Percentiles rank a stretch among this genome's conserved stretches.
phyloP scores from a whole-genome alignment of 2,888 invertebrate species.

The Synergus laeviventris region DNA sequence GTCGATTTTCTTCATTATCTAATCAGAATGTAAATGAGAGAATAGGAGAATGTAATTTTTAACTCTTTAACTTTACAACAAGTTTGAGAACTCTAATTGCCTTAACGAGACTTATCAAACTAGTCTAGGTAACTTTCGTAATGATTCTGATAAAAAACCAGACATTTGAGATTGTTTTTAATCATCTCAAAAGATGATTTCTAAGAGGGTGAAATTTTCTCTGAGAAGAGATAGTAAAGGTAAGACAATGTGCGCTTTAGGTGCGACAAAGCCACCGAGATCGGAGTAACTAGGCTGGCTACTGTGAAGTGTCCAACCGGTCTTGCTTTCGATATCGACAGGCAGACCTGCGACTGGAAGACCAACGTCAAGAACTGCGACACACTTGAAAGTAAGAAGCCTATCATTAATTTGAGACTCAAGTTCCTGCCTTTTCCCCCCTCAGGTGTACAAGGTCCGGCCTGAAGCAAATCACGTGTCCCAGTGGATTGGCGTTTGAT shows the following conservation, averaged over 20 bases:
- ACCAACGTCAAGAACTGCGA: conserved; percentile 97
- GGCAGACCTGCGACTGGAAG: conserved; percentile 98
- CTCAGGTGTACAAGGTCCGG: conserved; percentile 95
- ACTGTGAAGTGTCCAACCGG: conserved; percentile 93
- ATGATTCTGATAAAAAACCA: neutral
- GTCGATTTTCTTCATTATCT: conserved; percentile 12
- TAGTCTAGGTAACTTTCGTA: neutral
- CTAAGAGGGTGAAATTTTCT: conserved; percentile 6
- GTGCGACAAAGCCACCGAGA: conserved; percentile 94
- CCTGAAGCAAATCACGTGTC: conserved; percentile 97
- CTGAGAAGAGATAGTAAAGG: conserved; percentile 16
- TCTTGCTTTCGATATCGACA: conserved; percentile 94
- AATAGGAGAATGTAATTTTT: too few species aligned
- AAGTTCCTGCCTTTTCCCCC: conserved; percentile 78
- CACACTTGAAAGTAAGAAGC: conserved; percentile 91
- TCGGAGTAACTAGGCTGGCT: conserved; percentile 91
- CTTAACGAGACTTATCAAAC: neutral
- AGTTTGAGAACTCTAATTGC: neutral
- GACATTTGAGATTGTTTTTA: neutral
- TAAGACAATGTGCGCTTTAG: conserved; percentile 77
- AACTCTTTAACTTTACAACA: neutral
- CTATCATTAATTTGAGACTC: conserved; percentile 59
- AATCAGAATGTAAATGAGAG: neutral
- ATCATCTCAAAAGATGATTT: neutral
- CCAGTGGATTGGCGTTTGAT: conserved; percentile 97